These are phyloP conservation scores for Poeciliopsis paucimaculata DNA, from an alignment of 2,797 vertebrate species.

Conservation along the genomic window DNA sequence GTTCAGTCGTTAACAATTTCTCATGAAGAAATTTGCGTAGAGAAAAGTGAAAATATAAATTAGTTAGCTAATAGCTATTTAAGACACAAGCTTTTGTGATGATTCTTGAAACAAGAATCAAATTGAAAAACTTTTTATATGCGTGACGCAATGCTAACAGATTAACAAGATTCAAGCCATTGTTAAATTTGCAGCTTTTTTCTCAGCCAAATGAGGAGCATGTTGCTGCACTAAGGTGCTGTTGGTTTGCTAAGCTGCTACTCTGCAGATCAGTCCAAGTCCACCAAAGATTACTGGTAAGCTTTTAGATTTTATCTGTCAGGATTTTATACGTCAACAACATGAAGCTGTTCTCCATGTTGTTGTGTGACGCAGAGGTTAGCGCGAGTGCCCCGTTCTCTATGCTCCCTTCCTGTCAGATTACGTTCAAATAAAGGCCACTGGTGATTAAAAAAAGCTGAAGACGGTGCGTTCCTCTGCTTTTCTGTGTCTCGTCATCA, in stretches of 20 bases:
- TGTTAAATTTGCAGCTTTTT: not conserved
- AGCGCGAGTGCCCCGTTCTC: no score
- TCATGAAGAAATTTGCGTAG: not conserved
- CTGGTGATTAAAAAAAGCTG: not conserved
- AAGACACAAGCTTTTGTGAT: not conserved
- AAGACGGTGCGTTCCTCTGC: not conserved
- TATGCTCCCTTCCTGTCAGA: no score
- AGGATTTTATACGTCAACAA: not conserved
- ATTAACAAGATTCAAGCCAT: not conserved
- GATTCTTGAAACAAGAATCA: not conserved
- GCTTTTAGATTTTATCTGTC: not conserved
- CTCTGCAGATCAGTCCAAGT: not conserved
- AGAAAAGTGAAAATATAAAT: not conserved
- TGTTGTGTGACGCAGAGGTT: no score
- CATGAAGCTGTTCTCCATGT: not conserved
- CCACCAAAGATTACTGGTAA: not conserved
- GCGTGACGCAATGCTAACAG: not conserved
- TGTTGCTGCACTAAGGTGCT: not conserved
- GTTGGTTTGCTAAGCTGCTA: not conserved
- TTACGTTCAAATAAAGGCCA: no score
- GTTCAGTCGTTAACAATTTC: slow-evolving; percentile 5
- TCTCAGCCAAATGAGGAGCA: not conserved
- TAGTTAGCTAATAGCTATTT: not conserved
- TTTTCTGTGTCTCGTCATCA: not conserved
- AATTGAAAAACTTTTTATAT: not conserved